Evolutionary conservation across 1,140 invertebrate genomes (phyloP).

Genomic region (Drosophila micromelanica): DNA sequence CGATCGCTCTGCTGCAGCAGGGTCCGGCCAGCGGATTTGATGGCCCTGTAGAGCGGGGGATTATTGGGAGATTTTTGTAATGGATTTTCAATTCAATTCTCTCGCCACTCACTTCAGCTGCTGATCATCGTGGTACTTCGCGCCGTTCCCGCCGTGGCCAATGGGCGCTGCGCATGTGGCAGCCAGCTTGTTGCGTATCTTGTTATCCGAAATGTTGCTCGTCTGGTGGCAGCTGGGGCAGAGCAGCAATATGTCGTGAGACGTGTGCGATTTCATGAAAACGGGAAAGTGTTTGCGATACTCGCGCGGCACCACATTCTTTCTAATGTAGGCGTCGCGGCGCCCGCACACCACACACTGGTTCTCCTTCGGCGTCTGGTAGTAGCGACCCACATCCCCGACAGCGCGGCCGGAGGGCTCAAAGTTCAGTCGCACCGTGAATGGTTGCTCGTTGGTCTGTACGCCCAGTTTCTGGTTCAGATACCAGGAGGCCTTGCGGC

Average conservation of each 20-base stretch:
- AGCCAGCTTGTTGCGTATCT: constrained; percentile 87
- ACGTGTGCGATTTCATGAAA: constrained; percentile 93
- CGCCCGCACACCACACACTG: constrained; percentile 93
- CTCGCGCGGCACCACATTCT: constrained; percentile 93
- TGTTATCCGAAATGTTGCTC: constrained; percentile 89
- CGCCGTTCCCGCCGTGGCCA: constrained; percentile 55
- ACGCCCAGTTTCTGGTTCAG: constrained; percentile 88
- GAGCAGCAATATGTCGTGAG: constrained; percentile 92
- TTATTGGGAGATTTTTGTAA: not conserved
- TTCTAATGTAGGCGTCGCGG: constrained; percentile 89
- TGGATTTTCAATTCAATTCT: not conserved
- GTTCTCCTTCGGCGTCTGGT: constrained; percentile 90
- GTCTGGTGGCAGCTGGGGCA: constrained; percentile 90
- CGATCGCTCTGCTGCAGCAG: constrained; percentile 85
- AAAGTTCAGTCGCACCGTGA: constrained; percentile 91
- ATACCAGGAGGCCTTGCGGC: constrained; percentile 93
- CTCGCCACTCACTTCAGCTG: constrained; percentile 53
- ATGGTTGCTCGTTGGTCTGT: constrained; percentile 88
- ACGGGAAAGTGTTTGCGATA: constrained; percentile 93
- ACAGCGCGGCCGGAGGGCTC: constrained; percentile 91
- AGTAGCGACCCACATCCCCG: constrained; percentile 89
- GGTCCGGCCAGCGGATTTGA: constrained; percentile 89
- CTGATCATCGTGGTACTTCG: constrained; percentile 79
- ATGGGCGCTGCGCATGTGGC: constrained; percentile 88
- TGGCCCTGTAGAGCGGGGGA: constrained; percentile 83